These are phyloP conservation scores for Lithophane semibrunnea DNA, from an alignment of 2,888 invertebrate species.

Conservation along the genomic window DNA sequence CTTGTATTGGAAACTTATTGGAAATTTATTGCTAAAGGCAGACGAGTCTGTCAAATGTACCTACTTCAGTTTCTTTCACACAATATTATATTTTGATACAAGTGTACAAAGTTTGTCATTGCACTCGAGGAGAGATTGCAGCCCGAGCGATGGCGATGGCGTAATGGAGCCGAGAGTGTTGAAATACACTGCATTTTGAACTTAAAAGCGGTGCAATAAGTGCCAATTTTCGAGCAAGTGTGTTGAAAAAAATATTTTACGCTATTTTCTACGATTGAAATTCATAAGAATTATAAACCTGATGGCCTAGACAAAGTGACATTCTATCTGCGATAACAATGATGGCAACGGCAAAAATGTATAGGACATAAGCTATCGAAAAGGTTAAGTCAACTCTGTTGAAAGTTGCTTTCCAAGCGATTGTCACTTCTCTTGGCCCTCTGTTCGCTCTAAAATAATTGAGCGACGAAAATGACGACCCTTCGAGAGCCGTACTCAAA, in stretches of 20 bases:
- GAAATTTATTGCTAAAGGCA: neutral
- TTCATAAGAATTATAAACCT: neutral
- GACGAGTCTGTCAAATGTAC: neutral
- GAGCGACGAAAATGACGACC: neutral
- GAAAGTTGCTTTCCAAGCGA: no score
- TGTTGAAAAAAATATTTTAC: neutral
- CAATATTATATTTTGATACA: neutral
- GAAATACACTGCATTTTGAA: neutral
- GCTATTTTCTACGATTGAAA: neutral
- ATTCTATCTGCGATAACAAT: no score
- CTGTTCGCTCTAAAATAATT: no score
- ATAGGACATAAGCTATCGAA: no score
- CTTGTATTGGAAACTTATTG: neutral
- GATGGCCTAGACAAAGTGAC: no score
- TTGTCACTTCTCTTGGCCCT: no score
- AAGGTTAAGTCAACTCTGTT: no score
- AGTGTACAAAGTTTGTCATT: neutral
- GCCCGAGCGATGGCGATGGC: neutral
- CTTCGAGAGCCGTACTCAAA: slow-evolving; percentile 1
- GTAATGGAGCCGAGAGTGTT: no score
- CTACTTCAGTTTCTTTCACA: neutral
- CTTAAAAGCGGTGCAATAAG: neutral
- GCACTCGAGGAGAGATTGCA: neutral
- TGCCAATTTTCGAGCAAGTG: neutral
- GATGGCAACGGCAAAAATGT: no score